Percentiles rank a stretch among this genome's conserved stretches.
Conservation (phyloP, 2,888 invertebrate genomes). For the Melipona bicolor region DNA sequence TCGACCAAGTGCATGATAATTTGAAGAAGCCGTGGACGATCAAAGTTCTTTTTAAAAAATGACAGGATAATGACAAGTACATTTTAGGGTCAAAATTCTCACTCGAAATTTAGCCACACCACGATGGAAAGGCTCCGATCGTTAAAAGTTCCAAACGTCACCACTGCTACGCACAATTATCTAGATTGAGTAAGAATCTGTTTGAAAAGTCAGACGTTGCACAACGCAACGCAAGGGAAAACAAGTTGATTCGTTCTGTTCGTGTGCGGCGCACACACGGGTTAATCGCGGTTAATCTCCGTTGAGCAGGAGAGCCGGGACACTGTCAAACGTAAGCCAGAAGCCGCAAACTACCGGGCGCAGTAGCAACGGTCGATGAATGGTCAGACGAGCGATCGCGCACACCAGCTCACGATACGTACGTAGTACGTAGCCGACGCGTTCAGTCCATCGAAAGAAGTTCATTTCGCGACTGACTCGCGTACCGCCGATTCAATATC, state of each 20-base stretch:
- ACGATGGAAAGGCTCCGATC: no score
- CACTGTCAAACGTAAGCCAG: constrained; percentile 61
- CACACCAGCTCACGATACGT: neutral
- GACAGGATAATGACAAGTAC: no score
- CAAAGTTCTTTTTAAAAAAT: no score
- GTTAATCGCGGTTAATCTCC: constrained; percentile 62
- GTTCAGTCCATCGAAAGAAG: constrained; percentile 14
- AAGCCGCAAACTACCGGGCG: constrained; percentile 42
- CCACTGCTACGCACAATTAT: no score
- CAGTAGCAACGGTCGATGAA: constrained; percentile 62
- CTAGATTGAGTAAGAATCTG: no score
- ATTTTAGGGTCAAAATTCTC: no score
- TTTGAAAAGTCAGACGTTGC: no score
- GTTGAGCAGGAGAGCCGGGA: constrained; percentile 57
- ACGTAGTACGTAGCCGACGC: neutral
- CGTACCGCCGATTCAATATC: constrained; percentile 8
- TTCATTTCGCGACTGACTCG: neutral
- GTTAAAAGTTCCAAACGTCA: no score
- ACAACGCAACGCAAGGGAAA: neutral
- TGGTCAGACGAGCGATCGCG: constrained; percentile 59
- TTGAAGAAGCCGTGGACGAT: no score
- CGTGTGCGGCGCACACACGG: neutral
- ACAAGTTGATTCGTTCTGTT: neutral
- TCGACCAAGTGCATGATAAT: no score
- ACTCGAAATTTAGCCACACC: no score